Evolutionary conservation across 2,797 vertebrate species (phyloP).

Genomic region (Clarias fuscus): DNA sequence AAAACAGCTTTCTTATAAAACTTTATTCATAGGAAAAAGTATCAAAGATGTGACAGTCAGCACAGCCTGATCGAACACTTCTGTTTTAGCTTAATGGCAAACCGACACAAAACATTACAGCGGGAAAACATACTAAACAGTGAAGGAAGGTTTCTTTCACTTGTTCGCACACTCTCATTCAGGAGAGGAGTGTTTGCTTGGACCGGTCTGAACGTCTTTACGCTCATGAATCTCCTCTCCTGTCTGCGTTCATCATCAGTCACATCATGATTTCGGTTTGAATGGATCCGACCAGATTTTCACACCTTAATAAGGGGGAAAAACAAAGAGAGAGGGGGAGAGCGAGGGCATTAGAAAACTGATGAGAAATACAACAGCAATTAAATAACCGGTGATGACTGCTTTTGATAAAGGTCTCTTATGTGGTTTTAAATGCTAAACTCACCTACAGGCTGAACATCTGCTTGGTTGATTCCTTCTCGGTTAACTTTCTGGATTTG

Average conservation of each 20-base stretch:
- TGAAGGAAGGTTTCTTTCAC: not conserved
- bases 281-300: constrained; percentile 81
- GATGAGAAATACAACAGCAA: not conserved
- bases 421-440: not conserved
- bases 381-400: not conserved
- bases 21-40: constrained; percentile 61
- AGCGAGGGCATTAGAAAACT: not conserved
- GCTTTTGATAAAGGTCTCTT: not conserved
- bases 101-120: not conserved
- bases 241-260: constrained; percentile 18
- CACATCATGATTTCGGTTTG: constrained; percentile 67
- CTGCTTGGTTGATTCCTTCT: constrained; percentile 74
- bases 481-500: constrained; percentile 71
- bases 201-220: not conserved
- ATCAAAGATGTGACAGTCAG: not conserved
- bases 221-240: constrained; percentile 9
- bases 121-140: not conserved
- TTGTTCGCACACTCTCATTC: constrained; percentile 8
- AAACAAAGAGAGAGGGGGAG: not conserved
- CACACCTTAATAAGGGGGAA: constrained; percentile 64
- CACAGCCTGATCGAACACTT: constrained; percentile 39
- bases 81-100: constrained; percentile 9
- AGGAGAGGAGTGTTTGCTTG: not conserved
- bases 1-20: constrained; percentile 26
- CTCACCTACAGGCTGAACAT: constrained; percentile 75